A percentile compares a stretch with the other conserved stretches of the same genome.
Evolutionary conservation across 2,113 vertebrate genomes (phyloP).

Genomic region (Acanthisitta chloris): DNA sequence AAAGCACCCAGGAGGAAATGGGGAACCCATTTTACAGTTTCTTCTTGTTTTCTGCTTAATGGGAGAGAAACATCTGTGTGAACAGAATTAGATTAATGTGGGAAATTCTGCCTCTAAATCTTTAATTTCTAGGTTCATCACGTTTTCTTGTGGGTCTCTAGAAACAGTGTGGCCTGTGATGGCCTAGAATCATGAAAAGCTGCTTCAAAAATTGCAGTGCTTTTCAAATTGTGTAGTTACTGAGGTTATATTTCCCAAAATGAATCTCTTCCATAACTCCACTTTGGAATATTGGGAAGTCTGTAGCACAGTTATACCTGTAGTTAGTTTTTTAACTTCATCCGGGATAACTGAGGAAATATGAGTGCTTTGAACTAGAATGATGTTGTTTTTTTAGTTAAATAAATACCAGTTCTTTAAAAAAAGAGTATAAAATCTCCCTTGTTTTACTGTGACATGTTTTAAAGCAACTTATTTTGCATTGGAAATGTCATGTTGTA

Average conservation of each 20-base stretch:
- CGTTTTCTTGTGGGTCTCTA: neutral
- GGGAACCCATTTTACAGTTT: neutral
- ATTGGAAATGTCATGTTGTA: neutral
- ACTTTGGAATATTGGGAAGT: neutral
- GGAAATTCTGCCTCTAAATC: neutral
- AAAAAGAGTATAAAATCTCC: neutral
- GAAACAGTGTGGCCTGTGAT: neutral
- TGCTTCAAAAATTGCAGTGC: neutral
- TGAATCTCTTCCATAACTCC: neutral
- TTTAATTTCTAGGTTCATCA: neutral
- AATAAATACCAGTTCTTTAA: neutral
- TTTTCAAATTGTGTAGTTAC: neutral
- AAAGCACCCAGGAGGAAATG: neutral
- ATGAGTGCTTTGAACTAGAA: neutral
- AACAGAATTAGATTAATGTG: neutral
- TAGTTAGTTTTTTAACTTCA: neutral
- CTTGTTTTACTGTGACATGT: neutral
- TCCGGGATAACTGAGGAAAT: neutral
- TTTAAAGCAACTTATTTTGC: neutral
- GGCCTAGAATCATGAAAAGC: neutral
- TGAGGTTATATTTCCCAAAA: neutral
- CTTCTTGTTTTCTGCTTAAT: neutral
- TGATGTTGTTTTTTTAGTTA: neutral
- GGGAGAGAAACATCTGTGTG: neutral
- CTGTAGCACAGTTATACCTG: neutral